Evolutionary conservation across 2,113 vertebrate species (phyloP).

Genomic region (Lucifuga dentata): DNA sequence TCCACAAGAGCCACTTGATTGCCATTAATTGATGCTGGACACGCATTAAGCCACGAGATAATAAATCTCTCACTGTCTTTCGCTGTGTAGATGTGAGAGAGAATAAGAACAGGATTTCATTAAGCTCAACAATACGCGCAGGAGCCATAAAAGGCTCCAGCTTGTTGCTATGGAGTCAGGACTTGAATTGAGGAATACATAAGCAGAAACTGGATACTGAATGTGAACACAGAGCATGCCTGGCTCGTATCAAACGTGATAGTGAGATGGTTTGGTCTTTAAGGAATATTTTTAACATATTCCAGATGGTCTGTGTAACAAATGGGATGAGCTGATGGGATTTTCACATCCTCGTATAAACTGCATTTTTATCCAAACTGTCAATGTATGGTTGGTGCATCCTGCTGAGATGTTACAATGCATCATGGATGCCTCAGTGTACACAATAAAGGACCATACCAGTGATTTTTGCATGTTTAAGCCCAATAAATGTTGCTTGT

Average conservation of each 20-base stretch:
- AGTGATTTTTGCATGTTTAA: too few species aligned
- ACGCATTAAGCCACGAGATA: slow-evolving; percentile 16
- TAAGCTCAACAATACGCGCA: slow-evolving; percentile 55
- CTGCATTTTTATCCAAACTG: slow-evolving; percentile 15
- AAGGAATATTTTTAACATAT: slow-evolving; percentile 37
- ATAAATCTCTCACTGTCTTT: slow-evolving; percentile 21
- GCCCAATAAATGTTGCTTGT: too few species aligned
- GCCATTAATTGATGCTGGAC: slow-evolving; percentile 44
- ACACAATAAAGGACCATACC: slow-evolving; percentile 4
- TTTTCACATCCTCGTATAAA: slow-evolving; percentile 34
- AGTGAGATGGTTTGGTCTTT: slow-evolving; percentile 34
- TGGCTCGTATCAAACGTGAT: slow-evolving; percentile 38
- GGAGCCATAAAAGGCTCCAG: slow-evolving; percentile 65
- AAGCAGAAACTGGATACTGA: slow-evolving; percentile 67
- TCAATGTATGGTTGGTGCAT: slow-evolving; percentile 1
- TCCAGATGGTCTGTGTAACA: slow-evolving; percentile 47
- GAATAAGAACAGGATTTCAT: slow-evolving; percentile 70
- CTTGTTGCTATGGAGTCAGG: slow-evolving; percentile 80
- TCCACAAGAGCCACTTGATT: slow-evolving; percentile 28
- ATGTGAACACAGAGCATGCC: slow-evolving; percentile 64
- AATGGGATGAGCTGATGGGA: slow-evolving; percentile 37
- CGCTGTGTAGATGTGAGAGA: slow-evolving; percentile 23
- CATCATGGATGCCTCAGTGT: slow-evolving; percentile 19
- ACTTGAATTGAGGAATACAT: slow-evolving; percentile 62
- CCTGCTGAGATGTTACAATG: slow-evolving; percentile 7